Evolutionary conservation across 2,797 vertebrate genomes (phyloP), one percentile per base, ranked within the genome.

Genomic region (Semaprochilodus insignis): DNA sequence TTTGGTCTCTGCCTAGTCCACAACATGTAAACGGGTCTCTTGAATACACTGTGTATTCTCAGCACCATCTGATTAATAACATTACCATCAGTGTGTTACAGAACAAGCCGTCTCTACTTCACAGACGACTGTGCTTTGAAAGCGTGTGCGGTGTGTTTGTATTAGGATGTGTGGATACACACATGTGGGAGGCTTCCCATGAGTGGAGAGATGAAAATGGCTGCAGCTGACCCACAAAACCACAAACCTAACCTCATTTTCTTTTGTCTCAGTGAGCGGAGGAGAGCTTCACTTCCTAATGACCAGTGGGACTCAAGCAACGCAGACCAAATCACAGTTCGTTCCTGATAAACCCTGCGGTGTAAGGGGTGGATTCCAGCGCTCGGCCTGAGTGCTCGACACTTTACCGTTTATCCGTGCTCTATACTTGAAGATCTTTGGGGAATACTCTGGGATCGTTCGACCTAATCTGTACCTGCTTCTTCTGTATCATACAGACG

Each of bases 221-320:
- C 77, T 36, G 25, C 77, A 51, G 62, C 62, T 85, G 73, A 85
- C 82, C 84, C 84, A 80, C 71, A 67, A 77, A 80, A 34, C 90
- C 86, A 87, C 75, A 86, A 87, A 89, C 75, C 81, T 83, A 90
- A 90, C 87, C 85, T 88, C 81, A 84, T 90, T 91, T 90, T 85
- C 75, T 81, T 89, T 88, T 83, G 88, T 85, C 87, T 89, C 85
- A 75, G 74, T 83, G 83, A 84, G 71, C 77, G 81, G 69, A 80
- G 16, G 2, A 48, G 59, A 34, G 74, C 67, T 59, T 74, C 72
- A 55, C 81, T 77, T 59, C 31, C 69, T 79, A 73, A 63, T 57
- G 63, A 80, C 88, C 60, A 83, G 71, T 83, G 86, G 85, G 89
- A 87, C 23, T 7, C 17, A 59, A 76, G 57, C 36, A 82, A 74